phyloP scores from a whole-genome alignment of 2,113 vertebrate species.

The Myrmecobius fasciatus region DNA sequence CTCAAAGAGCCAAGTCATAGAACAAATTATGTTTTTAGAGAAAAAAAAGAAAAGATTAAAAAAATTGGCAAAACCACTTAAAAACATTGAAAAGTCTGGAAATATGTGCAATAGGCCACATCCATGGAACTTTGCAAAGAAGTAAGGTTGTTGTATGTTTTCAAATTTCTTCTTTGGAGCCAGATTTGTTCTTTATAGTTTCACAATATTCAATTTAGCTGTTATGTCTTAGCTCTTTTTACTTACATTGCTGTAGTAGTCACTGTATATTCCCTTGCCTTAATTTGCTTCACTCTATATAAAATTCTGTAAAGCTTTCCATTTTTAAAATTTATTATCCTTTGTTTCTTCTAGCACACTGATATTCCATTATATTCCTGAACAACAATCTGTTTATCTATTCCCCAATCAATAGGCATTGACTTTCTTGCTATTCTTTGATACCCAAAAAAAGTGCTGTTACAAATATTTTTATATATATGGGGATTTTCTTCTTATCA shows the following conservation, averaged over 20 bases:
- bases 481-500: neutral
- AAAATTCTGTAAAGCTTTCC: neutral
- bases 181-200: neutral
- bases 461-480: neutral
- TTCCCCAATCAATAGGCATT: neutral
- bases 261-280: neutral
- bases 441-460: neutral
- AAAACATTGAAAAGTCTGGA: neutral
- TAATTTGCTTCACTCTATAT: neutral
- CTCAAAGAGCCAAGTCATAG: neutral
- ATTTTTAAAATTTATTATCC: neutral
- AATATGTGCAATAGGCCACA: neutral
- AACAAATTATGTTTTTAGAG: neutral
- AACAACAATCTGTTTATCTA: neutral
- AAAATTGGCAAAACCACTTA: neutral
- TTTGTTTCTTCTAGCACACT: neutral
- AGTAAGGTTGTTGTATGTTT: neutral
- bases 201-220: neutral
- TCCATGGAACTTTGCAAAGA: neutral
- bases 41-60: neutral
- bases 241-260: neutral
- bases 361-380: neutral
- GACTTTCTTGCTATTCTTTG: neutral
- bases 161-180: neutral
- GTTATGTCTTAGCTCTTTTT: neutral